Evolutionary conservation across 1,140 invertebrate genomes (phyloP).

Genomic region (Drosophila subpulchrella): DNA sequence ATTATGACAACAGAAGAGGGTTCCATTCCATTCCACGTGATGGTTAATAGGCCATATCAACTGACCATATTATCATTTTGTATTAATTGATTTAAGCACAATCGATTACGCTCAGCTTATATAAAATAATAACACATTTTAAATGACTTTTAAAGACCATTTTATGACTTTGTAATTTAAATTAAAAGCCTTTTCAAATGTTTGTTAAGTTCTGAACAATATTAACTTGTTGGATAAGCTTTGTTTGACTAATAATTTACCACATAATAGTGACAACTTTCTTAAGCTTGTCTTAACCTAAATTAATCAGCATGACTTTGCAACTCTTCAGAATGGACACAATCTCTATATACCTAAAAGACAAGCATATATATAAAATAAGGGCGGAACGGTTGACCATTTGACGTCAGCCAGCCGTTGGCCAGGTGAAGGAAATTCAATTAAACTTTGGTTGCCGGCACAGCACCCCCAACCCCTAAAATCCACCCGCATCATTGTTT

Average conservation of each 20-base stretch:
- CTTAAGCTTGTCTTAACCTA: not conserved
- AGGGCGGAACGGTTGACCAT: constrained; percentile 4
- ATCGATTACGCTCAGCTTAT: not conserved
- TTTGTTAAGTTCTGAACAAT: no score
- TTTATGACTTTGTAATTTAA: no score
- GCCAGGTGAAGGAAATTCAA: constrained; percentile 67
- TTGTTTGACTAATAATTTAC: not conserved
- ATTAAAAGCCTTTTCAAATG: no score
- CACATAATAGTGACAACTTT: constrained; percentile 5
- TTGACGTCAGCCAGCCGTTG: constrained; percentile 48
- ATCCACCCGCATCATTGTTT: constrained; percentile 31
- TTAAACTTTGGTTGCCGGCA: constrained; percentile 64
- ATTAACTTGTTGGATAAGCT: not conserved
- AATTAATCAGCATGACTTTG: constrained; percentile 9
- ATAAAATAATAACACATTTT: not conserved
- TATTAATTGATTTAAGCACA: constrained; percentile 14
- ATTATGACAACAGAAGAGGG: not conserved
- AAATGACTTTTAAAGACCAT: no score
- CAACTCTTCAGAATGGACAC: constrained; percentile 9
- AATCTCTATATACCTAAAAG: not conserved
- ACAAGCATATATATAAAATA: constrained; percentile 1
- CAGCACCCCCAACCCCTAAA: not conserved
- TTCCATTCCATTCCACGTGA: not conserved
- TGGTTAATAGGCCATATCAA: constrained; percentile 7
- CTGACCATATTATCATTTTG: not conserved